Evolutionary conservation across 2,113 vertebrate genomes (phyloP).

Genomic region (Lanius collurio): DNA sequence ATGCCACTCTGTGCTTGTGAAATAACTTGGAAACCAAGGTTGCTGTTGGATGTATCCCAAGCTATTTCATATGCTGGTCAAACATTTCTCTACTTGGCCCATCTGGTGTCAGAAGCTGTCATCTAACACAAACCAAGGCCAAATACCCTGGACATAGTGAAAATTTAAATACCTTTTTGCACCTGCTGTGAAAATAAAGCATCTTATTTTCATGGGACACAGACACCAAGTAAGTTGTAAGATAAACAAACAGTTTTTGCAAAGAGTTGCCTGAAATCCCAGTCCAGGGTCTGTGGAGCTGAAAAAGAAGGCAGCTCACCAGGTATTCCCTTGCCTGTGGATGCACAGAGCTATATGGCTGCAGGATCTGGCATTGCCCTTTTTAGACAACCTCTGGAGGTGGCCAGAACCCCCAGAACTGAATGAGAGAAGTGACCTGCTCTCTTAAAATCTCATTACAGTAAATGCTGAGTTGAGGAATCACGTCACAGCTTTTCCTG

Average conservation of each 20-base stretch:
- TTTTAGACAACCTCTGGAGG: neutral
- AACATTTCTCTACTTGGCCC: slow-evolving; percentile 16
- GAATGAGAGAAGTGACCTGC: neutral
- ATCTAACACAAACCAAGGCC: slow-evolving; percentile 7
- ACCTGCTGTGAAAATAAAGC: slow-evolving; percentile 40
- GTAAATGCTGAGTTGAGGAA: neutral
- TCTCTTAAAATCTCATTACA: neutral
- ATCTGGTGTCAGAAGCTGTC: slow-evolving; percentile 52
- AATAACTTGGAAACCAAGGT: slow-evolving; percentile 55
- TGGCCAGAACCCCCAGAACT: neutral
- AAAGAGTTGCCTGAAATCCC: neutral
- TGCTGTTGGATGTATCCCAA: slow-evolving; percentile 38
- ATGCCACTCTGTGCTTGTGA: slow-evolving; percentile 14
- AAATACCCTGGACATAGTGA: slow-evolving; percentile 19
- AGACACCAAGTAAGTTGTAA: neutral
- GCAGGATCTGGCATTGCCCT: neutral
- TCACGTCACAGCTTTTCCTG: neutral
- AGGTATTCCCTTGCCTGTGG: neutral
- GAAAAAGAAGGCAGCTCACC: neutral
- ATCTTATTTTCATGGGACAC: neutral
- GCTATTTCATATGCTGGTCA: neutral
- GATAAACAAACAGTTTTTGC: slow-evolving; percentile 5
- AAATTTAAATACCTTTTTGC: slow-evolving; percentile 36
- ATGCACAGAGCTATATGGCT: fast-evolving
- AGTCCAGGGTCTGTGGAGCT: neutral